These are phyloP conservation scores for Eupithecia insigniata DNA, from an alignment of 2,888 invertebrate species.

Conservation along the genomic window DNA sequence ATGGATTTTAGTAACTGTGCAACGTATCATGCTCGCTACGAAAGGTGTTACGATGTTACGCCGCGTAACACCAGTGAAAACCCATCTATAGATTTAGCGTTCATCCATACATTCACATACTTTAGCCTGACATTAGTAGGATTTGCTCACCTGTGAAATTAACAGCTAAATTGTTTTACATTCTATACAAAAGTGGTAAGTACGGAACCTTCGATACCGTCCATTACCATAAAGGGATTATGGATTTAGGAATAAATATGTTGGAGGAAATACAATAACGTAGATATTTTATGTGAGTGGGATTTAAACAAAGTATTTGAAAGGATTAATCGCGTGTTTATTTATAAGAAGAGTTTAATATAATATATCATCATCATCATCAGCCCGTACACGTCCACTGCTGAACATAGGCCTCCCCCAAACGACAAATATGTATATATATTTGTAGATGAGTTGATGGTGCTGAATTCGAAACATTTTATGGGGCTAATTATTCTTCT, in stretches of 20 bases:
- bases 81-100: background rate
- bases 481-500: background rate
- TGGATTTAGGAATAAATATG: slow-evolving; percentile 2
- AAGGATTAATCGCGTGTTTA: background rate
- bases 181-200: slow-evolving; percentile 12
- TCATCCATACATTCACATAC: background rate
- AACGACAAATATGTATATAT: too few relatives aligned
- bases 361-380: too few relatives aligned
- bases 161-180: slow-evolving; percentile 4
- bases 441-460: background rate
- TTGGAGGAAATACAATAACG: slow-evolving; percentile 6
- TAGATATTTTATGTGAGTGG: slow-evolving; percentile 6
- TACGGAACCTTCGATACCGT: slow-evolving; percentile 16
- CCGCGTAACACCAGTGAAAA: too few relatives aligned
- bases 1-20: too few relatives aligned
- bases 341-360: too few relatives aligned
- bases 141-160: slow-evolving; percentile 7
- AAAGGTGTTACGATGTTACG: too few relatives aligned
- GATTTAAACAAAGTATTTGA: background rate
- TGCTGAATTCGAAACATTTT: background rate
- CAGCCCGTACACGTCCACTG: too few relatives aligned
- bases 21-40: too few relatives aligned
- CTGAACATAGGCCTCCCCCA: too few relatives aligned
- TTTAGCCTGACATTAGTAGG: background rate
- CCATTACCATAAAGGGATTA: slow-evolving; percentile 25